A percentile compares a stretch with the other conserved stretches of the same genome.
Conservation (phyloP, 2,113 vertebrate species). For the Istiophorus platypterus region DNA sequence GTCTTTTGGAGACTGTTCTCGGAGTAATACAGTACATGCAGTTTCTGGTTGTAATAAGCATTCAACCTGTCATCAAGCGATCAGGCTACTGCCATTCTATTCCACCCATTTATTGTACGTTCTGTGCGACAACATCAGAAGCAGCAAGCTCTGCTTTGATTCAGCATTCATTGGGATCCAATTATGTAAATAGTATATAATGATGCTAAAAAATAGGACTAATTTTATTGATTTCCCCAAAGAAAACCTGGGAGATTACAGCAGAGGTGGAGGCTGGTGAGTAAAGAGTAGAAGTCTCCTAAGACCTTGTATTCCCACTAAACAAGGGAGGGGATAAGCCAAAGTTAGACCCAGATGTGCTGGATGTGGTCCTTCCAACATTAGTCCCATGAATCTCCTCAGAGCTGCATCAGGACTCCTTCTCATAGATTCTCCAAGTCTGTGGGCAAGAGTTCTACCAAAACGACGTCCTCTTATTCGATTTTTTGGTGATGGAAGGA, state of each 20-base stretch:
- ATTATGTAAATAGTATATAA: slow-evolving; percentile 46
- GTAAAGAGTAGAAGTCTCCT: slow-evolving; percentile 1
- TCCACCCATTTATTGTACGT: slow-evolving; percentile 48
- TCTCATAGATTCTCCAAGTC: not conserved
- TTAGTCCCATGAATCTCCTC: no score
- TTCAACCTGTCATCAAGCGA: slow-evolving; percentile 42
- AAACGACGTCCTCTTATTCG: no score
- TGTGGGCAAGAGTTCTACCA: not conserved
- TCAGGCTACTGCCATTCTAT: slow-evolving; percentile 33
- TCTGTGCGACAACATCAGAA: slow-evolving; percentile 29
- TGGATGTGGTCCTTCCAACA: not conserved
- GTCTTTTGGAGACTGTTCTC: slow-evolving; percentile 45
- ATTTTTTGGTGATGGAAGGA: no score
- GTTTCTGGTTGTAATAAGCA: slow-evolving; percentile 58
- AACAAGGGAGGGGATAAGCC: no score
- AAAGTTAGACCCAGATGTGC: not conserved
- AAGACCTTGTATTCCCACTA: not conserved
- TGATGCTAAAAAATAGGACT: not conserved
- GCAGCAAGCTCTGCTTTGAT: slow-evolving; percentile 33
- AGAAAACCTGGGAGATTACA: slow-evolving; percentile 17
- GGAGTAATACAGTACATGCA: slow-evolving; percentile 41
- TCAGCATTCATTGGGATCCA: slow-evolving; percentile 21
- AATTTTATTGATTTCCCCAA: slow-evolving; percentile 14
- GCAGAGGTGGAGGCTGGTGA: slow-evolving; percentile 4
- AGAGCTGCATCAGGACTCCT: not conserved